These are phyloP conservation scores for Oreohelix idahoensis DNA, from an alignment of 1,140 invertebrate genomes.

Conservation along the genomic window DNA sequence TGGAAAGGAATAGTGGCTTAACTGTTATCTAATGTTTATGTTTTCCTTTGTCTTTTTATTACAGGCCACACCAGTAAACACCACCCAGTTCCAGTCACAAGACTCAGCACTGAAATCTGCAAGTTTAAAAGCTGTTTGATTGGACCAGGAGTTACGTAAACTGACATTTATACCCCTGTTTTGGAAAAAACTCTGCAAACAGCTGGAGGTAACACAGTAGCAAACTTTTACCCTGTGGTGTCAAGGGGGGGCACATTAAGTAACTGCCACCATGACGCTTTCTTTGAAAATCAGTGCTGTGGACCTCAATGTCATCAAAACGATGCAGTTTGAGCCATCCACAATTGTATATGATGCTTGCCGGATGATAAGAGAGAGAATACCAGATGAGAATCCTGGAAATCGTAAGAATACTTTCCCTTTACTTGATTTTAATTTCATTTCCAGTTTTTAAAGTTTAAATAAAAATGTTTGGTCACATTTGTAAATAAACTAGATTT, in stretches of 20 bases:
- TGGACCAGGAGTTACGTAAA: not conserved
- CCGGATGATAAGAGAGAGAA: constrained; percentile 93
- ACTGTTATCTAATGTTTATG: not conserved
- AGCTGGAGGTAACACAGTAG: not conserved
- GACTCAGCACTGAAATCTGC: not conserved
- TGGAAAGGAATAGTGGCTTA: no score
- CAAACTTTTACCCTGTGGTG: not conserved
- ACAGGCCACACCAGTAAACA: not conserved
- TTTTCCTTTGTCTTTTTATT: not conserved
- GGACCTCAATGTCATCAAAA: constrained; percentile 94
- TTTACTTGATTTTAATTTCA: not conserved
- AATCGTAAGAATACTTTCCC: constrained; percentile 72
- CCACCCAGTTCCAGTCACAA: not conserved
- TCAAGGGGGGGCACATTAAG: not conserved
- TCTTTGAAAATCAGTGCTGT: constrained; percentile 95
- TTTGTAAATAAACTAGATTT: no score
- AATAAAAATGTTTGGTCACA: no score
- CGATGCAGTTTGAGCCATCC: constrained; percentile 96
- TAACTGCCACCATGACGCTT: constrained; percentile 74
- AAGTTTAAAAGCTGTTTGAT: not conserved
- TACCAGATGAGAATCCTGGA: constrained; percentile 82
- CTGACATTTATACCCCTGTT: not conserved
- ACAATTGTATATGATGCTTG: constrained; percentile 96
- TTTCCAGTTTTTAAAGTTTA: not conserved
- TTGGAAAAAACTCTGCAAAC: not conserved